A percentile compares a stretch with the other conserved stretches of the same genome.
Evolutionary conservation across 2,797 vertebrate species (phyloP).

Genomic region (Cyprinodon diabolis): DNA sequence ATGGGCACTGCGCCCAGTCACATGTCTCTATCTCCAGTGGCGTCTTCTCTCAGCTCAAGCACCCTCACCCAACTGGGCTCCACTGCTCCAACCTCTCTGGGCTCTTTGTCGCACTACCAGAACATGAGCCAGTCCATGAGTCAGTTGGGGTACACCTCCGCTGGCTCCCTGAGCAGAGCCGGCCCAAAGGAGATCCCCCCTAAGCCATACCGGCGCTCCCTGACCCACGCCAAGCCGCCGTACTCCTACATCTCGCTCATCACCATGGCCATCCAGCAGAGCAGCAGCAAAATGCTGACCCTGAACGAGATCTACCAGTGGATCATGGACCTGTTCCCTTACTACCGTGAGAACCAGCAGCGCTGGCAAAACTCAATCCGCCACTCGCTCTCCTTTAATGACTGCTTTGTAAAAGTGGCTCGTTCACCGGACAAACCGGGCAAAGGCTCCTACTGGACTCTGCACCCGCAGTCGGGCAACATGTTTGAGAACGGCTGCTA

Average conservation of each 20-base stretch:
- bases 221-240: constrained; percentile 90
- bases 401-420: constrained; percentile 92
- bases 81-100: constrained; percentile 65
- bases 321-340: constrained; percentile 95
- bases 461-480: constrained; percentile 91
- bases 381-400: constrained; percentile 92
- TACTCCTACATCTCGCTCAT: constrained; percentile 94
- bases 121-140: constrained; percentile 82
- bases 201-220: constrained; percentile 86
- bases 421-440: constrained; percentile 91
- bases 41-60: constrained; percentile 74
- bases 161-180: constrained; percentile 69
- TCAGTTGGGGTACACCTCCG: constrained; percentile 79
- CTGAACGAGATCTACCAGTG: constrained; percentile 94
- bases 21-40: constrained; percentile 82
- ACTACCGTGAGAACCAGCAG: constrained; percentile 92
- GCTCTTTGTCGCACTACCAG: constrained; percentile 84
- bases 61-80: constrained; percentile 79
- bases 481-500: constrained; percentile 96
- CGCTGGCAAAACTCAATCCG: constrained; percentile 94
- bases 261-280: constrained; percentile 94
- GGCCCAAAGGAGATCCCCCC: constrained; percentile 82
- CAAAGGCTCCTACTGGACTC: constrained; percentile 92
- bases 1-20: constrained; percentile 76
- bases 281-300: constrained; percentile 90